phyloP scores from a whole-genome alignment of 2,113 vertebrate species.

The Verasper variegatus region DNA sequence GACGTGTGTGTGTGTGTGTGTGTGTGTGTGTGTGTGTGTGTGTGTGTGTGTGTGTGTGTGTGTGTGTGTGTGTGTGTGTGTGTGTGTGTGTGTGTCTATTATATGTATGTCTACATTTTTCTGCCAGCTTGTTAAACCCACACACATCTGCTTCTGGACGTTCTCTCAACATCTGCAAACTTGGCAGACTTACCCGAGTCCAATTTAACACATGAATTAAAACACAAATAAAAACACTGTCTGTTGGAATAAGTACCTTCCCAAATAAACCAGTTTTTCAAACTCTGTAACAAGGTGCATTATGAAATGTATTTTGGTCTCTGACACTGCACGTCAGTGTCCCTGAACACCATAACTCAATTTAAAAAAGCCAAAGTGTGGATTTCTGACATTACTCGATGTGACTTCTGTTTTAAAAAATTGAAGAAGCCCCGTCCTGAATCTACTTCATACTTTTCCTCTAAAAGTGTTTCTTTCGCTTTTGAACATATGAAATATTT shows the following conservation, averaged over 20 bases:
- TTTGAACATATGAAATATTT: conserved; percentile 36
- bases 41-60: no score
- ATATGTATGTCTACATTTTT: neutral
- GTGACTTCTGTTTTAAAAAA: conserved; percentile 48
- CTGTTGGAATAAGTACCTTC: neutral
- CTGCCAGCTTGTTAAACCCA: neutral
- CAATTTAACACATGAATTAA: neutral
- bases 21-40: no score
- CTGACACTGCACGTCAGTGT: neutral
- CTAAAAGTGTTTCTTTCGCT: conserved; percentile 29
- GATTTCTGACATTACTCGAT: conserved; percentile 27
- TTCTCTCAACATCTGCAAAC: neutral
- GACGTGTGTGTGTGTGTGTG: neutral
- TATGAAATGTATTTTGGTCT: neutral
- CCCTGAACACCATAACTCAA: neutral
- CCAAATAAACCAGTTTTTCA: neutral
- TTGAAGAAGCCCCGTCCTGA: conserved; percentile 9
- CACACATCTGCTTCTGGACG: neutral
- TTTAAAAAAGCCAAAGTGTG: conserved; percentile 3
- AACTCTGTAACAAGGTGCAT: conserved; percentile 8
- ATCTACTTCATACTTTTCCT: conserved; percentile 11
- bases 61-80: no score
- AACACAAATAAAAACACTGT: neutral
- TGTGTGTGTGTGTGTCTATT: neutral
- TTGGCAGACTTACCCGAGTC: neutral